A percentile compares a stretch with the other conserved stretches of the same genome.
These are phyloP conservation scores for Tylochromis polylepis DNA, from an alignment of 2,113 vertebrate species.

Conservation along the genomic window DNA sequence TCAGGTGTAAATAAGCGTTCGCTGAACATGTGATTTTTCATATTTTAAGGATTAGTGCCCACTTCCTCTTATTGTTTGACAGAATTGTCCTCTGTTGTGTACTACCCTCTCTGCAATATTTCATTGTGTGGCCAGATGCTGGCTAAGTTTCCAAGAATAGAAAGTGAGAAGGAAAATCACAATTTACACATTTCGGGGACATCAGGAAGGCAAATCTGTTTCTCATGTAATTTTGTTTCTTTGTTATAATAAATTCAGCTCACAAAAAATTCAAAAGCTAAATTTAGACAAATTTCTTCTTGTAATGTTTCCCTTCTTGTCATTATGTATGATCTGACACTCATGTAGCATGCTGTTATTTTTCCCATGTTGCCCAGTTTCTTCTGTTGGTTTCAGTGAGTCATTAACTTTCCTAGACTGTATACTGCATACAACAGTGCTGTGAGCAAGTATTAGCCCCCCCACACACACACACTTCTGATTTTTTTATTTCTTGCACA, in stretches of 20 bases:
- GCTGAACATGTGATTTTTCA: not conserved
- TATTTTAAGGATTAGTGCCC: conserved; percentile 2
- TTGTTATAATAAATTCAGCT: not conserved
- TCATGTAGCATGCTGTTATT: not conserved
- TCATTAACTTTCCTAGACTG: not conserved
- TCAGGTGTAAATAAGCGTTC: not conserved
- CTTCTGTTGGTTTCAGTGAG: not conserved
- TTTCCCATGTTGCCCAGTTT: not conserved
- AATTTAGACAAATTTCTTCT: not conserved
- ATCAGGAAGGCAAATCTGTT: not conserved
- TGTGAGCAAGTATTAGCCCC: not conserved
- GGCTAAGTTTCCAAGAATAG: not conserved
- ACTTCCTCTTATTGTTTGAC: not conserved
- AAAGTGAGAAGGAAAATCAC: not conserved
- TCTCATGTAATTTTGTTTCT: not conserved
- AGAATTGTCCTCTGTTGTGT: conserved; percentile 2
- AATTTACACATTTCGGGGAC: not conserved
- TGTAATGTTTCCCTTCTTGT: not conserved
- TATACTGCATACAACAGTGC: not conserved
- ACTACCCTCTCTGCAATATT: not conserved
- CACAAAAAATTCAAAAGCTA: not conserved
- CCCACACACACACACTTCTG: too few relatives aligned
- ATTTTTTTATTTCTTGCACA: not conserved
- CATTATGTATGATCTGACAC: not conserved
- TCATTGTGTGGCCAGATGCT: not conserved